Evolutionary conservation across 2,113 vertebrate species (phyloP), one percentile per base, ranked within the genome.

Genomic region (Rutilus rutilus): DNA sequence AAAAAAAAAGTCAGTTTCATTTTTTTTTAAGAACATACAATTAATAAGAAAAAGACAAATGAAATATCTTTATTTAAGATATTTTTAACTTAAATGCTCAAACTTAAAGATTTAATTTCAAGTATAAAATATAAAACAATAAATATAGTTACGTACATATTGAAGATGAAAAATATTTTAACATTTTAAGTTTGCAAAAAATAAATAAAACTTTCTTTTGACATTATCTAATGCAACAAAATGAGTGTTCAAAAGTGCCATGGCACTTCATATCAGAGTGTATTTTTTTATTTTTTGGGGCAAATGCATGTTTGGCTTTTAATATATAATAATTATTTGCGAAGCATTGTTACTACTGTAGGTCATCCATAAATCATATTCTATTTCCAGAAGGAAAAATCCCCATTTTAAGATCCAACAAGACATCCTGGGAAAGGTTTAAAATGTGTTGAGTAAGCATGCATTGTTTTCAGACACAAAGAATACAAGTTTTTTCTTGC

Each of bases 391-490:
- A 45, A n/a, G 27, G 14, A 75, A 75, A 73, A 42, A 71, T 71
- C 10, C 67, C 67, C 67, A 12, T 73, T 73, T 73, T 73, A 42
- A 33, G 30, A 39, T 36, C 27, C 21, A 25, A 10, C 10, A 39
- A 62, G 33, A 80, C 62, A 64, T 59, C 15, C 27, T 4, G 21
- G 17, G 23, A 77, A 50, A 77, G 47, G 45, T 45, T 5, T 47
- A 23, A 9, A 11, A 21, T 57, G 10, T 78, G 76, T 36, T 78
- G 76, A 78, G 52, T 45, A 17, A 64, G n/a, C 78, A 42, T 64
- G 21, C 57, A 80, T 80, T 80, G 78, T 45, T 45, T 80, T 80
- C 36, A 39, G 23, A 11, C 54, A 60, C 30, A 78, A 80, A 81
- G n/a, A 64, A 21, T 2, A 79, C 27, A 27, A 30, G 60, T 17